A percentile compares a stretch with the other conserved stretches of the same genome.
These are phyloP conservation scores for Pollenia angustigena DNA, from an alignment of 2,888 invertebrate species.

Conservation along the genomic window DNA sequence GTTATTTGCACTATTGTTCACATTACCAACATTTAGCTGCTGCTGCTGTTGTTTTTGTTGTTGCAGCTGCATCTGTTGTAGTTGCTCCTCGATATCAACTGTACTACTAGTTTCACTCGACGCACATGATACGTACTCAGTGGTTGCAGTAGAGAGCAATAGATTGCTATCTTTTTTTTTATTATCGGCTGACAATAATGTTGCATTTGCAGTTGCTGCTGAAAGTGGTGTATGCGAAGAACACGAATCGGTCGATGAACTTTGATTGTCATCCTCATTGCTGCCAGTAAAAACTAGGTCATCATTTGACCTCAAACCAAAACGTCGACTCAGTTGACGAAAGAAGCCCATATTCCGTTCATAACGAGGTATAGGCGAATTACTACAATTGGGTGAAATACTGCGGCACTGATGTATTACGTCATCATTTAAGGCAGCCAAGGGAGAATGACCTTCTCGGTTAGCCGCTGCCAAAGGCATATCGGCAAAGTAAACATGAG, in stretches of 20 bases:
- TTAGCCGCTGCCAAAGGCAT: conserved; percentile 73
- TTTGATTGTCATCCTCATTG: conserved; percentile 85
- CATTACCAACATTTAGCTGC: conserved; percentile 27
- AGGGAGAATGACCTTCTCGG: conserved; percentile 53
- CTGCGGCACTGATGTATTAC: conserved; percentile 76
- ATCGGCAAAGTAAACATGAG: conserved; percentile 80
- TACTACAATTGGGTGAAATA: conserved; percentile 81
- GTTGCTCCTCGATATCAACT: conserved; percentile 85
- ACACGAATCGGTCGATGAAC: conserved; percentile 83
- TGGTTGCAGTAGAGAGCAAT: conserved; percentile 25
- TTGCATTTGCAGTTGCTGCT: conserved; percentile 74
- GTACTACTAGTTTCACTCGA: conserved; percentile 86
- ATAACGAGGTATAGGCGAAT: conserved; percentile 85
- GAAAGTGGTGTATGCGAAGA: conserved; percentile 81
- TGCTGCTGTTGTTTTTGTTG: conserved; percentile 71
- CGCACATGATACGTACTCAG: conserved; percentile 81
- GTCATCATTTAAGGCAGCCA: conserved; percentile 54
- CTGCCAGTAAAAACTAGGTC: conserved; percentile 82
- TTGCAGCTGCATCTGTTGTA: conserved; percentile 71
- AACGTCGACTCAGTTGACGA: conserved; percentile 87
- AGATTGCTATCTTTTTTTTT: conserved; percentile 39
- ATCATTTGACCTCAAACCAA: conserved; percentile 86
- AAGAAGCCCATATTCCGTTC: conserved; percentile 88
- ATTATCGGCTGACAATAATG: conserved; percentile 25
- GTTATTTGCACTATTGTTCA: conserved; percentile 12